phyloP scores from a whole-genome alignment of 2,113 vertebrate species.

The Labeo catla region DNA sequence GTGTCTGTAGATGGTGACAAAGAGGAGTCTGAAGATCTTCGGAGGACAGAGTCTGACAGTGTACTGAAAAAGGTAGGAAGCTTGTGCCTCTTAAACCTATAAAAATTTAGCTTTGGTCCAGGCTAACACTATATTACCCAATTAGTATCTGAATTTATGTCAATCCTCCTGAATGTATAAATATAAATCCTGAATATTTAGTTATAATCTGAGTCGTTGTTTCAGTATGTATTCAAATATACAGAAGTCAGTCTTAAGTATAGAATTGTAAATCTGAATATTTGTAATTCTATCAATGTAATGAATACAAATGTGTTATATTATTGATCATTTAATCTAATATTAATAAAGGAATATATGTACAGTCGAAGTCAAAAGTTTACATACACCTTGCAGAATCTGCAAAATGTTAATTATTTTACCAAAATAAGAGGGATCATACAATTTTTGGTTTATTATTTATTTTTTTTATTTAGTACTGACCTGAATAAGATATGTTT shows the following conservation, averaged over 20 bases:
- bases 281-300: background rate
- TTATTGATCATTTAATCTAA: too few species aligned
- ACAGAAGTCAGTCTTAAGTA: background rate
- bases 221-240: background rate
- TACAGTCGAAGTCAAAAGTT: too few species aligned
- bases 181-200: background rate
- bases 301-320: too few species aligned
- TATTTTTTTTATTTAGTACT: too few species aligned
- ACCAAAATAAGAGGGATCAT: too few species aligned
- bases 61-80: slow-evolving; percentile 90
- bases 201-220: background rate
- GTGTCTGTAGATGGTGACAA: slow-evolving; percentile 81
- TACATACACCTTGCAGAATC: too few species aligned
- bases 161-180: background rate
- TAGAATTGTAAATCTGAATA: background rate
- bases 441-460: too few species aligned
- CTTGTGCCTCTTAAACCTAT: background rate
- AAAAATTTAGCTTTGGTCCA: background rate
- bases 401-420: too few species aligned
- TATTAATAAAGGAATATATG: too few species aligned
- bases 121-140: background rate
- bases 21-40: slow-evolving; percentile 89
- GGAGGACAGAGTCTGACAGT: slow-evolving; percentile 93
- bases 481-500: too few species aligned
- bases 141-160: background rate